A percentile compares a stretch with the other conserved stretches of the same genome.
phyloP scores from a whole-genome alignment of 2,113 vertebrate genomes.

The Choloepus hoffmanni region DNA sequence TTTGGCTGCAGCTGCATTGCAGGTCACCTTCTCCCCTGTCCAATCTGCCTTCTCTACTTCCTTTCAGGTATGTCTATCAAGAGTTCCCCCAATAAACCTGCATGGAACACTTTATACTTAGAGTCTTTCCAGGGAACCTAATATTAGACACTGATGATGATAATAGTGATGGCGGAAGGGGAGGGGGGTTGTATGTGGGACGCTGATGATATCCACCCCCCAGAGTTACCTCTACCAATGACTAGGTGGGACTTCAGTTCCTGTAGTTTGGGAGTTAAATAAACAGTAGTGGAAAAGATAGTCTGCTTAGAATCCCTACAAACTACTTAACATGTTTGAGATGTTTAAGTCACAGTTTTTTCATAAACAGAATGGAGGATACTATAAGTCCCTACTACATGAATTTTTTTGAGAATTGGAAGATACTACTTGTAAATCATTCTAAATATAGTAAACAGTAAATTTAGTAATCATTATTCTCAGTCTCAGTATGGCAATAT shows the following conservation, averaged over 20 bases:
- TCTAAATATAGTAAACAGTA: not conserved
- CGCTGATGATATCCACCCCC: not conserved
- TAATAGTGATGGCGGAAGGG: not conserved
- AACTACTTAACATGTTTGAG: not conserved
- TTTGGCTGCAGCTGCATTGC: not conserved
- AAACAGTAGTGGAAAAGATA: not conserved
- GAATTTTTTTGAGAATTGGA: not conserved
- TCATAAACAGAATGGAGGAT: not conserved
- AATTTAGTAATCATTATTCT: not conserved
- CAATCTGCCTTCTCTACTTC: not conserved
- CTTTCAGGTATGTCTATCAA: not conserved
- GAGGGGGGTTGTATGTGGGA: not conserved
- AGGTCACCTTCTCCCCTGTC: not conserved
- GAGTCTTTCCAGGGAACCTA: not conserved
- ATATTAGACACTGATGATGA: not conserved
- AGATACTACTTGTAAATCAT: not conserved
- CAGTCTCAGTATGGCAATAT: not conserved
- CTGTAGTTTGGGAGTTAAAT: fast-evolving
- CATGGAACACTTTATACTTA: not conserved
- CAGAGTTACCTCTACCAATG: not conserved
- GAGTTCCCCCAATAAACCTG: not conserved
- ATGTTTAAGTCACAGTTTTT: not conserved
- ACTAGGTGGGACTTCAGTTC: not conserved
- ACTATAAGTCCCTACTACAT: not conserved
- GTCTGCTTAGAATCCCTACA: not conserved